phyloP scores from a whole-genome alignment of 2,797 vertebrate species.

The Oryzias dopingdopingensis region DNA sequence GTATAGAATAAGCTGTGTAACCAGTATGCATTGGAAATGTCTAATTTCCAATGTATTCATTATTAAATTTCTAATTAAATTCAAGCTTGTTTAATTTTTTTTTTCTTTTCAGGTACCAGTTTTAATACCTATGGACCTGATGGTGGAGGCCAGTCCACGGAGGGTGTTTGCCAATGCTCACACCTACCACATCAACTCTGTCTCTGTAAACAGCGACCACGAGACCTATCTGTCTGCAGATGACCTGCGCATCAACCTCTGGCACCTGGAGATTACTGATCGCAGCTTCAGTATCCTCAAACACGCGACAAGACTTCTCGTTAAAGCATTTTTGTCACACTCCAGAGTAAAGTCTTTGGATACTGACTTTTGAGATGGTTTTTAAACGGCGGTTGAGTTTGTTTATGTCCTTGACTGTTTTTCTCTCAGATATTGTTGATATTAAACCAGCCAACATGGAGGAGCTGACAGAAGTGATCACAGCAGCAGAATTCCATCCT shows the following conservation, averaged over 20 bases:
- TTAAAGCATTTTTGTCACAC: not conserved
- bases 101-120: slow-evolving; percentile 85
- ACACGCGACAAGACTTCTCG: not conserved
- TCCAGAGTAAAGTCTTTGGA: too few relatives aligned
- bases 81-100: not conserved
- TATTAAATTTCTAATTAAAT: not conserved
- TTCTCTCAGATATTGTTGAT: slow-evolving; percentile 89
- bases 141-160: slow-evolving; percentile 97
- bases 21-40: too few relatives aligned
- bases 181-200: slow-evolving; percentile 98
- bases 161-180: slow-evolving; percentile 98
- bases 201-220: slow-evolving; percentile 98
- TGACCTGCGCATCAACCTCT: slow-evolving; percentile 97
- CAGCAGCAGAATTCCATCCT: slow-evolving; percentile 95
- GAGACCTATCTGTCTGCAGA: slow-evolving; percentile 97
- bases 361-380: too few relatives aligned
- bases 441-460: slow-evolving; percentile 99
- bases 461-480: slow-evolving; percentile 98
- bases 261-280: slow-evolving; percentile 98
- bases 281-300: slow-evolving; percentile 97
- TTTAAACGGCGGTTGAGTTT: too few relatives aligned
- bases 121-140: slow-evolving; percentile 97
- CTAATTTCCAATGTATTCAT: too few relatives aligned
- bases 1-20: too few relatives aligned
- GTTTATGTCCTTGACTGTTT: too few relatives aligned